Evolutionary conservation across 2,113 vertebrate genomes (phyloP), one percentile per base, ranked within the genome.

Genomic region (Ptilorrhoa leucosticta): DNA sequence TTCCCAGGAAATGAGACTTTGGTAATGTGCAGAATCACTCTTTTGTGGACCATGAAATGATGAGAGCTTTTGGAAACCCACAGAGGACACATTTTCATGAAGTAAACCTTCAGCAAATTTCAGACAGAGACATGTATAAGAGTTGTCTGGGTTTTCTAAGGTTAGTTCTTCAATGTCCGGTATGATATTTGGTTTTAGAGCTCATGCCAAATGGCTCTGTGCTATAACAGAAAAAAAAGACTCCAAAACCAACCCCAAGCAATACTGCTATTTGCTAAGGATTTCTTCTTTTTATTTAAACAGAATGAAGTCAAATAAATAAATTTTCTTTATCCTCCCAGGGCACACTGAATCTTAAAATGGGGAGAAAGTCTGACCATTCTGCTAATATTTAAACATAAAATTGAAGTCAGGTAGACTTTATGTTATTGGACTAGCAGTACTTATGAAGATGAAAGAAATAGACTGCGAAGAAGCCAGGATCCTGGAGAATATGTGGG

Each of bases 181-280:
- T 39, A 31, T 3, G 3, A 22, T 42, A 68, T 24, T 61, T 85
- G 35, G 37, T 61, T 81, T 63, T 72, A 61, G 23, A 77, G 27
- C 13, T 66, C 42, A 57, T 57, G 20, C 9, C 23, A 37, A 24
- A 33, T 28, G 50, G 5, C 10, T 71, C 3, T 42, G 3, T 76
- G 22, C 9, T 65, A 3, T n/a, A 30, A 57, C 13, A 71, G 45
- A 26, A 64, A 45, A 33, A 39, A 0, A 27, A n/a, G n/a, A 6
- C 1, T 4, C 7, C 4, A 15, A 40, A 53, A 19, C 0, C 16
- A 31, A n/a, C 33, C 13, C 24, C 17, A 57, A 65, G 15, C 6
- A 18, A 48, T 31, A 10, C 60, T 53, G 16, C 3, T 57, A 37
- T 27, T 42, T 45, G 15, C 44, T 45, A 13, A 82, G 31, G 22